phyloP scores from a whole-genome alignment of 2,888 invertebrate genomes.

The Synanthedon myopaeformis region DNA sequence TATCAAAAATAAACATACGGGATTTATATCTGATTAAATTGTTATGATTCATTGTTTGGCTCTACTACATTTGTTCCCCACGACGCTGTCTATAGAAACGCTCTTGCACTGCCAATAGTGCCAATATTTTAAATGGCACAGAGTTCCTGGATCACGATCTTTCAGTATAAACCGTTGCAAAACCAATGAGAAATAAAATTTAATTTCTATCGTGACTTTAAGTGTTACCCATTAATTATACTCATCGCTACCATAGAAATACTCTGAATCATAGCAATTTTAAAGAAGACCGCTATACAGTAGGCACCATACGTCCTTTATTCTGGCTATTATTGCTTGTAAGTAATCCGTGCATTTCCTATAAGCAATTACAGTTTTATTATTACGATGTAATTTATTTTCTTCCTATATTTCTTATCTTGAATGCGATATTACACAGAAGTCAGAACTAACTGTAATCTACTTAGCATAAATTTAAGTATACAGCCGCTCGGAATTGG shows the following conservation, averaged over 20 bases:
- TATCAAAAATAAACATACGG: no score
- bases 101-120: neutral
- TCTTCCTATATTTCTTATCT: constrained; percentile 4
- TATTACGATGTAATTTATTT: neutral
- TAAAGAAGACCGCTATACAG: neutral
- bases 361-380: neutral
- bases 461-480: constrained; percentile 12
- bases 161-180: constrained; percentile 22
- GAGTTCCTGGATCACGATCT: constrained; percentile 38
- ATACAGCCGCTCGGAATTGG: constrained; percentile 12
- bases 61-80: constrained; percentile 4
- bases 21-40: no score
- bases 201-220: constrained; percentile 41
- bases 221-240: constrained; percentile 39
- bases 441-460: constrained; percentile 6
- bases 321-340: no score
- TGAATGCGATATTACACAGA: constrained; percentile 1
- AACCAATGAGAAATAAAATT: constrained; percentile 30
- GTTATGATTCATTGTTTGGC: constrained; percentile 1
- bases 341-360: neutral
- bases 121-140: constrained; percentile 35
- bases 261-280: neutral
- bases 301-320: no score
- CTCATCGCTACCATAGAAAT: constrained; percentile 17
- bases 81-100: constrained; percentile 5